Evolutionary conservation across 1,140 invertebrate genomes (phyloP).

Genomic region (Aphis craccivora): DNA sequence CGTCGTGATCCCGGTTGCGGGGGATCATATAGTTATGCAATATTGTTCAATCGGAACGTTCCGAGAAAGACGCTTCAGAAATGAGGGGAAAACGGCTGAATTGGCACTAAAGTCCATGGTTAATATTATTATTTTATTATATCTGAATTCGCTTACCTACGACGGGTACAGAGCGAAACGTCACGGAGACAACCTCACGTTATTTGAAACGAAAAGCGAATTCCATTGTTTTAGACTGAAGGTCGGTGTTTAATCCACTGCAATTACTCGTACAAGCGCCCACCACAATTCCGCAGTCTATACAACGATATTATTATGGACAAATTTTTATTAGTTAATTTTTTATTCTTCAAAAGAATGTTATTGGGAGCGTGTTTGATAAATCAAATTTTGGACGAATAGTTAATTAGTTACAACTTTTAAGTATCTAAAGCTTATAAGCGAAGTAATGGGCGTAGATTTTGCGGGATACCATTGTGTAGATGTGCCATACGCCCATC

Average conservation of each 20-base stretch:
- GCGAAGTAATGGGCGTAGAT: too few species aligned
- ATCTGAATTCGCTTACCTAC: neutral
- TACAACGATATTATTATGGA: neutral
- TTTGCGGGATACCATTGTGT: neutral
- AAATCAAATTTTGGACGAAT: neutral
- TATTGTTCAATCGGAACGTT: neutral
- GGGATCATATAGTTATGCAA: neutral
- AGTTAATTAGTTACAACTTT: too few species aligned
- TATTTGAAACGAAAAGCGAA: conserved; percentile 7
- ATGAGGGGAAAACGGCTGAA: neutral
- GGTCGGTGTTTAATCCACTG: neutral
- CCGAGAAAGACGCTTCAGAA: neutral
- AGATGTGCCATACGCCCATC: neutral
- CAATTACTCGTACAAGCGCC: neutral
- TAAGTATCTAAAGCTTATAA: too few species aligned
- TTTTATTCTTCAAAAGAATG: neutral
- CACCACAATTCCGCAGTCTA: neutral
- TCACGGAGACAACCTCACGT: conserved; percentile 6
- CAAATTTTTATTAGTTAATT: neutral
- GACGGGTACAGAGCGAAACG: neutral
- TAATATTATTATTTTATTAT: conserved; percentile 13
- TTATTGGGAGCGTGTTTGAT: neutral
- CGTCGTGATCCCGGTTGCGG: neutral
- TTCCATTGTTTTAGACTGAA: conserved; percentile 23
- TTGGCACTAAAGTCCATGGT: neutral